These are phyloP conservation scores for Brevimyrus niger DNA, from an alignment of 2,113 vertebrate species.

Conservation along the genomic window DNA sequence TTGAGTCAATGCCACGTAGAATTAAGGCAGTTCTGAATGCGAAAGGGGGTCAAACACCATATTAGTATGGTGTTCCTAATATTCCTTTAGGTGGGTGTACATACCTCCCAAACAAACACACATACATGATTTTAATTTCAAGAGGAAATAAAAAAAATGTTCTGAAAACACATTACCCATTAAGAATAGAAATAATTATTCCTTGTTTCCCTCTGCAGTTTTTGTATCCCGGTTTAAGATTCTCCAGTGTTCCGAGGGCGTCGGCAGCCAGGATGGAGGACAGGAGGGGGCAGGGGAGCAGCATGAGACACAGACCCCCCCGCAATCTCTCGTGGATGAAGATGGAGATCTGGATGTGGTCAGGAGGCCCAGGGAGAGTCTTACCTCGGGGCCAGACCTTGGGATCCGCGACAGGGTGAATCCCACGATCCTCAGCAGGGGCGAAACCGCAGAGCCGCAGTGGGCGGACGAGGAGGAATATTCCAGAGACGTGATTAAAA, in stretches of 20 bases:
- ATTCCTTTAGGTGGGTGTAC: too few relatives aligned
- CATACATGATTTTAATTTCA: not conserved
- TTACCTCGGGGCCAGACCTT: conserved; percentile 20
- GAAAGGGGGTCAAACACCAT: too few relatives aligned
- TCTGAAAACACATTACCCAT: not conserved
- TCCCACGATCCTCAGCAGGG: conserved; percentile 66
- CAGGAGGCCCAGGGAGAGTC: conserved; percentile 52
- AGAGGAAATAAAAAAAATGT: not conserved
- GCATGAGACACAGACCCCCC: not conserved
- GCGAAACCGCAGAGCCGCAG: conserved; percentile 34
- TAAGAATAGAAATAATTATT: not conserved
- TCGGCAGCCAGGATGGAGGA: not conserved
- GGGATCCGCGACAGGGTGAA: conserved; percentile 50
- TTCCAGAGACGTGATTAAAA: conserved; percentile 32
- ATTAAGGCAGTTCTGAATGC: too few relatives aligned
- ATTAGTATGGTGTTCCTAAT: too few relatives aligned
- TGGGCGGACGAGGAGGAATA: conserved; percentile 27
- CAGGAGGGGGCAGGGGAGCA: not conserved
- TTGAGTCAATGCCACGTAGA: too few relatives aligned
- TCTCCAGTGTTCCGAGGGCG: conserved; percentile 47
- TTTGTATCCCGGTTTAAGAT: conserved; percentile 79
- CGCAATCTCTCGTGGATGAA: conserved; percentile 59
- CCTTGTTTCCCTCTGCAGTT: conserved; percentile 52
- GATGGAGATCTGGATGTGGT: conserved; percentile 82
- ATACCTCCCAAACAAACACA: not conserved